Conservation (phyloP, 2,888 invertebrate species). For the Operophtera brumata region DNA sequence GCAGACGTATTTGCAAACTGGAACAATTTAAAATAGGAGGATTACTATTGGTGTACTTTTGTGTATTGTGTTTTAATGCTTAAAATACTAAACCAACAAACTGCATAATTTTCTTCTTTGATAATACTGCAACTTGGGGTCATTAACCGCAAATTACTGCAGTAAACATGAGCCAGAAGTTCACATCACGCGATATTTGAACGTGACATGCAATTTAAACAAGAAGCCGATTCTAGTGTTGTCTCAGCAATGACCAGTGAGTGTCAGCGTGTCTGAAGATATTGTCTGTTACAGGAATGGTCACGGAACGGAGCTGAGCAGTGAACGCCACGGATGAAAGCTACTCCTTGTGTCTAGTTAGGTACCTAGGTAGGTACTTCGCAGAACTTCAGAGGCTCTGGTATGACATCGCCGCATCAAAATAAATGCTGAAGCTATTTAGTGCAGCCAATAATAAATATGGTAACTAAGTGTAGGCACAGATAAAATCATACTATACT, state of each 20-base stretch:
- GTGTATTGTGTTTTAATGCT: not conserved
- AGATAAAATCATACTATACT: too few relatives aligned
- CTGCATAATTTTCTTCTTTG: not conserved
- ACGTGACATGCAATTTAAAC: slow-evolving; percentile 39
- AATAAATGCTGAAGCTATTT: too few relatives aligned
- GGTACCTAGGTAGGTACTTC: too few relatives aligned
- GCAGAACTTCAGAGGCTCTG: too few relatives aligned
- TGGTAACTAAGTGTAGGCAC: too few relatives aligned
- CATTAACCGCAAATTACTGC: slow-evolving; percentile 10
- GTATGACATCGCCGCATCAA: too few relatives aligned
- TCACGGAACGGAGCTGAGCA: not conserved
- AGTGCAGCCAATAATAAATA: too few relatives aligned
- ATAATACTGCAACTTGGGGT: slow-evolving; percentile 2
- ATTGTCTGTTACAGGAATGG: not conserved
- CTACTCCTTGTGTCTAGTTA: too few relatives aligned
- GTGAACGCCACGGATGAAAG: not conserved
- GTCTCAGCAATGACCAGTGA: not conserved
- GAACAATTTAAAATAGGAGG: slow-evolving; percentile 71
- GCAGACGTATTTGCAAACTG: slow-evolving; percentile 91
- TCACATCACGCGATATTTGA: slow-evolving; percentile 12
- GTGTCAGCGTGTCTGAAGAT: not conserved
- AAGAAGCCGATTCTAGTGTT: slow-evolving; percentile 9
- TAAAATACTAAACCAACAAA: not conserved
- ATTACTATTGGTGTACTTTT: not conserved
- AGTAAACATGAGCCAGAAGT: slow-evolving; percentile 8